Evolutionary conservation across 2,888 invertebrate genomes (phyloP).

Genomic region (Nomada ruficornis): DNA sequence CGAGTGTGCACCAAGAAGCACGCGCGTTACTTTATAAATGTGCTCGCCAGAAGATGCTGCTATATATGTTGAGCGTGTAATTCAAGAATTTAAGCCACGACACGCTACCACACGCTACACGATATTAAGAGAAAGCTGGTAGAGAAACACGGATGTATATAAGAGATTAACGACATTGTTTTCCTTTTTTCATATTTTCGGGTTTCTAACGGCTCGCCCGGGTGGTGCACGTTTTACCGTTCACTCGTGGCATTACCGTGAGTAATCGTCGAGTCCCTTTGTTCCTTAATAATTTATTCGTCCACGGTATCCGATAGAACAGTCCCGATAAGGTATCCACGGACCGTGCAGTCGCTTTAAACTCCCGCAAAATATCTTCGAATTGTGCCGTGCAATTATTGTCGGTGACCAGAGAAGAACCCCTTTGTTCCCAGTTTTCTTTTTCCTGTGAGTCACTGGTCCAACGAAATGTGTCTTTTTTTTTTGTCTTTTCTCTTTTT

Average conservation of each 20-base stretch:
- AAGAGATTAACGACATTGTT: no score
- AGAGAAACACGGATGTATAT: background rate
- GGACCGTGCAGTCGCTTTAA: background rate
- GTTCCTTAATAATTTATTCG: background rate
- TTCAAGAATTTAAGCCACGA: conserved; percentile 73
- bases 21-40: conserved; percentile 54
- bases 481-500: conserved; percentile 2
- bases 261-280: conserved; percentile 2
- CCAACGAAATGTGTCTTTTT: conserved; percentile 38
- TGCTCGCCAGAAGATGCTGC: conserved; percentile 62
- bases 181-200: conserved; percentile 1
- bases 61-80: conserved; percentile 75
- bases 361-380: conserved; percentile 7
- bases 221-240: background rate
- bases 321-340: background rate
- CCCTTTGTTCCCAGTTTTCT: conserved; percentile 51
- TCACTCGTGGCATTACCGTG: background rate
- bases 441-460: conserved; percentile 48
- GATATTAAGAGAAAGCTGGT: conserved; percentile 44
- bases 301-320: background rate
- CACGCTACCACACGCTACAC: conserved; percentile 39
- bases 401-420: conserved; percentile 20
- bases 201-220: background rate
- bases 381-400: conserved; percentile 33
- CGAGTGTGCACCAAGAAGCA: conserved; percentile 56